phyloP scores from a whole-genome alignment of 1,140 invertebrate genomes.

The Calycopis cecrops region DNA sequence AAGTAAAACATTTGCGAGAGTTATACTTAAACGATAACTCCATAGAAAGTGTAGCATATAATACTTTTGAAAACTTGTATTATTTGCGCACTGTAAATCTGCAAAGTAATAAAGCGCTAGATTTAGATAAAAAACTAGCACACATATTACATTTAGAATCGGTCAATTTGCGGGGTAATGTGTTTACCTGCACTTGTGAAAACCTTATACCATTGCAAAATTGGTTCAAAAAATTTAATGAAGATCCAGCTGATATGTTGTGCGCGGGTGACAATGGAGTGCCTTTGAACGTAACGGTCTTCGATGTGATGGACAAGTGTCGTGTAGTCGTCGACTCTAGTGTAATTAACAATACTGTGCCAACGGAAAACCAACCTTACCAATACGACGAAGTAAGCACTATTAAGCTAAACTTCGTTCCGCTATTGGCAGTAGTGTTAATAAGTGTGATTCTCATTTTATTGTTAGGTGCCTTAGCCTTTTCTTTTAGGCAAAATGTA shows the following conservation, averaged over 20 bases:
- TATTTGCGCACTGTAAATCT: constrained; percentile 84
- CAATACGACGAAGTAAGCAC: constrained; percentile 72
- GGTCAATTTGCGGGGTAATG: constrained; percentile 79
- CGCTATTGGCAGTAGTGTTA: constrained; percentile 83
- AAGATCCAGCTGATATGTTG: constrained; percentile 80
- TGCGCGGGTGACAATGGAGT: constrained; percentile 78
- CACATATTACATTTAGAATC: constrained; percentile 80
- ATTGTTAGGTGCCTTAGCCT: constrained; percentile 80
- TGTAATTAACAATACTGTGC: constrained; percentile 85
- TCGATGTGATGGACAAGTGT: constrained; percentile 80
- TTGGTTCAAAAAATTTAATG: constrained; percentile 82
- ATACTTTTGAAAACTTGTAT: constrained; percentile 83
- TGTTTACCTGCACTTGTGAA: constrained; percentile 82
- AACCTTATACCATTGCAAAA: constrained; percentile 77
- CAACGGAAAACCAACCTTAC: constrained; percentile 75
- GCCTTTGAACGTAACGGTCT: constrained; percentile 78
- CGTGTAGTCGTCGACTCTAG: constrained; percentile 82
- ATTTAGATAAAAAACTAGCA: constrained; percentile 82
- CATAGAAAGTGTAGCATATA: constrained; percentile 82
- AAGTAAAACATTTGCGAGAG: constrained; percentile 84
- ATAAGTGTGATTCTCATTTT: constrained; percentile 83
- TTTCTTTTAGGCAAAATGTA: constrained; percentile 86
- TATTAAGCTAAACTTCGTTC: constrained; percentile 79
- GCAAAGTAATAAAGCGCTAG: constrained; percentile 85
- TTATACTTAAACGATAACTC: constrained; percentile 90